phyloP scores from a whole-genome alignment of 2,113 vertebrate species.

The Chascanopsetta lugubris region DNA sequence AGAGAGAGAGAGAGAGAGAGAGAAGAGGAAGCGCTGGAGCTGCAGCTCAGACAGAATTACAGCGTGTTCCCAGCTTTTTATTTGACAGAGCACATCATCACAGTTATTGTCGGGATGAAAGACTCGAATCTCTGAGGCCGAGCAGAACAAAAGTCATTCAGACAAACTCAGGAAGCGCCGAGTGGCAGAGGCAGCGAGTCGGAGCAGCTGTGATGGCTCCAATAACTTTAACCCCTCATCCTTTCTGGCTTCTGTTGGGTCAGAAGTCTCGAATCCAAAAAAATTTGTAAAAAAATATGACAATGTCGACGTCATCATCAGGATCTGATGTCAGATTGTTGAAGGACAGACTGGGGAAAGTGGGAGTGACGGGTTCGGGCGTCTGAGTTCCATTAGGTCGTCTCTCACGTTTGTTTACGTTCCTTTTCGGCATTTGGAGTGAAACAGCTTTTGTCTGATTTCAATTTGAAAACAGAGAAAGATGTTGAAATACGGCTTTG shows the following conservation, averaged over 20 bases:
- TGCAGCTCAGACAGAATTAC: slow-evolving; percentile 70
- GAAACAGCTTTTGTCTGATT: no score
- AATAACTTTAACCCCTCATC: slow-evolving; percentile 79
- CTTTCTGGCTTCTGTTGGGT: slow-evolving; percentile 49
- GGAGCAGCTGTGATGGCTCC: slow-evolving; percentile 29
- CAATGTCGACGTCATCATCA: not conserved
- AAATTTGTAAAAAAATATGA: no score
- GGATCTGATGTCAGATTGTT: no score
- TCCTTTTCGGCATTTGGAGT: no score
- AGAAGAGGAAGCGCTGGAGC: slow-evolving; percentile 46
- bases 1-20: not conserved
- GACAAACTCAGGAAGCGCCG: slow-evolving; percentile 75
- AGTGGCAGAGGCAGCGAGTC: slow-evolving; percentile 41
- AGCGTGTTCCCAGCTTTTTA: slow-evolving; percentile 60
- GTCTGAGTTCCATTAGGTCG: no score
- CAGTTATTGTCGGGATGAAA: slow-evolving; percentile 71
- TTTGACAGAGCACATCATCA: slow-evolving; percentile 78
- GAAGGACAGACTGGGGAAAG: no score
- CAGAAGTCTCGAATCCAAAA: not conserved
- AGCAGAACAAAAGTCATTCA: slow-evolving; percentile 65
- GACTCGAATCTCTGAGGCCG: slow-evolving; percentile 68
- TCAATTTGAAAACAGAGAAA: no score
- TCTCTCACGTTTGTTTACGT: no score
- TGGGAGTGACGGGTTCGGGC: no score
- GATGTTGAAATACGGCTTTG: no score